phyloP scores from a whole-genome alignment of 2,888 invertebrate species.

The Malthinus seriepunctatus region DNA sequence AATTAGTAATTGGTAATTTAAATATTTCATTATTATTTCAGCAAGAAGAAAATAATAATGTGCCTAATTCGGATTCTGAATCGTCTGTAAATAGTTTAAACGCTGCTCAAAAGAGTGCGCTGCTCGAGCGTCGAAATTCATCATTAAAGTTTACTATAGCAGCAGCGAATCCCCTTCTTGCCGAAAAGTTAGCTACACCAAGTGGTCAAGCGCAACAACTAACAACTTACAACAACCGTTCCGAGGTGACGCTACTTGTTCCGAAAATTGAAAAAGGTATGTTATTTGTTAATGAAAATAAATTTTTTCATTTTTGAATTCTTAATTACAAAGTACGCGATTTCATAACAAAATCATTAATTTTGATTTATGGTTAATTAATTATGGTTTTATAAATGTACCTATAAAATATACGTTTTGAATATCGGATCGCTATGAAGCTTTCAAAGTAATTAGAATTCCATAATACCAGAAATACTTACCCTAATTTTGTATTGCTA shows the following conservation, averaged over 20 bases:
- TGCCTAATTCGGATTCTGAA: constrained; percentile 40
- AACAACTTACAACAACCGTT: constrained; percentile 30
- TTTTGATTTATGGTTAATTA: too few relatives aligned
- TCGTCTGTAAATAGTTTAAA: constrained; percentile 35
- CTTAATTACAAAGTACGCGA: too few relatives aligned
- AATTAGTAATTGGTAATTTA: neutral
- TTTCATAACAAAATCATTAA: too few relatives aligned
- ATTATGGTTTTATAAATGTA: too few relatives aligned
- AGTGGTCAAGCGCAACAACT: constrained; percentile 50
- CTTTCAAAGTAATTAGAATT: too few relatives aligned
- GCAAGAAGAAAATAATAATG: constrained; percentile 60
- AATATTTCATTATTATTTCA: constrained; percentile 37
- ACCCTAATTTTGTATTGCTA: too few relatives aligned
- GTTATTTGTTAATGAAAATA: constrained; percentile 15
- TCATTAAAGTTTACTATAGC: constrained; percentile 72
- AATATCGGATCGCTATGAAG: too few relatives aligned
- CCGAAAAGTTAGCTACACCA: constrained; percentile 72
- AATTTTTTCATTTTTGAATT: too few relatives aligned
- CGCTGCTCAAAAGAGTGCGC: constrained; percentile 44
- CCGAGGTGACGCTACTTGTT: constrained; percentile 52
- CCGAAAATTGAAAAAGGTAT: constrained; percentile 56
- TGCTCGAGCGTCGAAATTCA: constrained; percentile 48
- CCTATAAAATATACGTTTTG: too few relatives aligned
- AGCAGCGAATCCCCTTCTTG: constrained; percentile 83
- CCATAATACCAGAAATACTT: too few relatives aligned